Base-by-base conservation (phyloP, 2,888 invertebrate species). In the Nephrotoma flavescens region DNA sequence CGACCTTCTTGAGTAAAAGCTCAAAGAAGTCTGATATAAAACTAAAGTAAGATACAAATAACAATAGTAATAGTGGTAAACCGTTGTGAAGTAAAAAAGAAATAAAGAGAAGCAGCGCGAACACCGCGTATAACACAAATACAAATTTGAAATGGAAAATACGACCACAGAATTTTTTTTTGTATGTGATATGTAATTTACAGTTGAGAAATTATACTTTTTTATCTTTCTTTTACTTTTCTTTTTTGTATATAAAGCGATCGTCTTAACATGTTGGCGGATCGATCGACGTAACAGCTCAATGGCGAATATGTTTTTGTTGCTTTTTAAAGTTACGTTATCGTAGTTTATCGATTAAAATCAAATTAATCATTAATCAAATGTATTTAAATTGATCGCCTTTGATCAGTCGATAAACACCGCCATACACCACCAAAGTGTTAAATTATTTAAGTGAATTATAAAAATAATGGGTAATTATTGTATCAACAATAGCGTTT, bases 1-100 rank as follows among this genome's bases (percentile, higher is more conserved):
- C 92, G 91, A 92, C 92, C 92, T 92, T 91, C 91, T 90, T 90
- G 91, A 91, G 91, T 91, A 89, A 90, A 89, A 90, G 90, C 91
- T 91, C 91, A 90, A 91, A 91, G 91, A 92, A 91, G 91, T 92
- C 91, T 92, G 90, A 90, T 87, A 87, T 57, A 41, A n/a, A 52
- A 86, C 44, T 44, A 85, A 42, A 85, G 19, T 44, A 85, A 6
- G 44, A 85, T 44, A 85, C 71, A 42, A 84, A 42, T 84, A 83
- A 41, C 41, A 41, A 83, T 41, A 83, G 41, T 42, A 84, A 84
- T 6, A 84, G 9, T 71, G 31, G 71, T 71, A 71, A 52, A 6
- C 15, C n/a, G 52, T 57, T 1, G 31, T 71, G 71, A 71, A 52
- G 52, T 6, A 15, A 47, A 52, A 71, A 71, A 71, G 71, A 71